phyloP scores from a whole-genome alignment of 1,140 invertebrate genomes.

The Drosophila biarmipes region DNA sequence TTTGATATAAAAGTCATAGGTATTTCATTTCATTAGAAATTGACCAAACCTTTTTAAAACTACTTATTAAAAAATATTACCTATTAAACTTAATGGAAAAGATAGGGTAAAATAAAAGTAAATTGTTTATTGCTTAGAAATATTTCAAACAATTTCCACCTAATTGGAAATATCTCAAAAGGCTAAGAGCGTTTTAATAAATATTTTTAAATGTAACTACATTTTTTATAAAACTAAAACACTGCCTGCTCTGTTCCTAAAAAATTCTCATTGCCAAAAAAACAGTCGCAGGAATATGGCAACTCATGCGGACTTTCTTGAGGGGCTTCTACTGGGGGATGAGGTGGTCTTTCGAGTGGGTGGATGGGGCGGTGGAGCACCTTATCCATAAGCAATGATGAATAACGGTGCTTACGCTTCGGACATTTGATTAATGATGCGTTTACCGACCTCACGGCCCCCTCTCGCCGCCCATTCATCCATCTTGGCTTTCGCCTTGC shows the following conservation, averaged over 20 bases:
- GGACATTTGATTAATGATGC: constrained; percentile 85
- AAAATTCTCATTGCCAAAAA: constrained; percentile 17
- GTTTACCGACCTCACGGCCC: constrained; percentile 61
- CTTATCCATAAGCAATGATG: constrained; percentile 78
- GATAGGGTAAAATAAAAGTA: too few species aligned
- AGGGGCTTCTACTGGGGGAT: constrained; percentile 14
- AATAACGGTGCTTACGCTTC: constrained; percentile 82
- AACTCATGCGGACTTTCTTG: constrained; percentile 42
- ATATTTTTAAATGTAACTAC: too few species aligned
- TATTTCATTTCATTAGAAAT: too few species aligned
- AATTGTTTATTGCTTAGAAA: too few species aligned
- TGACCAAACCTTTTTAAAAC: too few species aligned
- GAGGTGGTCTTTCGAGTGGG: neutral
- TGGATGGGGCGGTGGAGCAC: constrained; percentile 19
- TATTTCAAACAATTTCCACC: too few species aligned
- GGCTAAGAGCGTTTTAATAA: too few species aligned
- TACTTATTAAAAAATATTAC: too few species aligned
- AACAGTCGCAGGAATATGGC: constrained; percentile 54
- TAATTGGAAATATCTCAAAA: too few species aligned
- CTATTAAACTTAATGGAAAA: too few species aligned
- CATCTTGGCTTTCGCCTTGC: constrained; percentile 39
- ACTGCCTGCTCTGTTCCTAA: neutral
- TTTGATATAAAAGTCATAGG: too few species aligned
- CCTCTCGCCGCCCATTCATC: constrained; percentile 4
- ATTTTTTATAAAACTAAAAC: neutral